Evolutionary conservation across 2,888 invertebrate species (phyloP), one percentile per base, ranked within the genome.

Genomic region (Cerastoderma edule): DNA sequence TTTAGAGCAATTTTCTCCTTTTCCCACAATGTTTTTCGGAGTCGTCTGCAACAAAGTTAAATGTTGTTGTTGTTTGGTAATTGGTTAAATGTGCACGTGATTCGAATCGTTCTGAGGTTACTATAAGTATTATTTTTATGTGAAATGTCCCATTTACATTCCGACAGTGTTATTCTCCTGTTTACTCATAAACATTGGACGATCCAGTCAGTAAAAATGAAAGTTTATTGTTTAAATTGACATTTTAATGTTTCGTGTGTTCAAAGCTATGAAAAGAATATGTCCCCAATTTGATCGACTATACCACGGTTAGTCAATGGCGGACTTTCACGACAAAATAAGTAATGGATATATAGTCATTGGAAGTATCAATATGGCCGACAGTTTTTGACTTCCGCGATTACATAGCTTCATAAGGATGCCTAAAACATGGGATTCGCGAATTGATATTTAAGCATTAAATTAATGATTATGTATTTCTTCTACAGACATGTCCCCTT

Each of bases 191-290:
- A 60, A 60, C 35, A 22, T 24, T 24, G 35, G 60, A 33, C 60
- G 60, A 39, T 39, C 16, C 10, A 27, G 39, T 24, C 60, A 60
- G 35, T 39, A 60, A 60, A 60, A 60, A 60, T 60, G 60, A 39
- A 60, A 60, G 2, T 60, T 60, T 60, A 60, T 60, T 60, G 60
- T 60, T 60, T 60, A 60, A 60, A 60, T 60, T 60, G 60, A 60
- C 60, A 39, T 60, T 22, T 60, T 60, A 27, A 60, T 60, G 60
- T 33, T n/a, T n/a, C 33, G n/a, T 60, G 27, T 60, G 22, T 60
- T 60, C 24, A 39, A 39, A 35, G 39, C 39, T 60, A 60, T n/a
- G 39, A 60, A 24, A 39, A n/a, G 39, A 32, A 39, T 39, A 16
- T n/a, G 24, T 32, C 39, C 22, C 35, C 24, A 39, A 24, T 60